These are phyloP conservation scores for Colaptes auratus DNA, from an alignment of 2,113 vertebrate genomes.

Conservation along the genomic window DNA sequence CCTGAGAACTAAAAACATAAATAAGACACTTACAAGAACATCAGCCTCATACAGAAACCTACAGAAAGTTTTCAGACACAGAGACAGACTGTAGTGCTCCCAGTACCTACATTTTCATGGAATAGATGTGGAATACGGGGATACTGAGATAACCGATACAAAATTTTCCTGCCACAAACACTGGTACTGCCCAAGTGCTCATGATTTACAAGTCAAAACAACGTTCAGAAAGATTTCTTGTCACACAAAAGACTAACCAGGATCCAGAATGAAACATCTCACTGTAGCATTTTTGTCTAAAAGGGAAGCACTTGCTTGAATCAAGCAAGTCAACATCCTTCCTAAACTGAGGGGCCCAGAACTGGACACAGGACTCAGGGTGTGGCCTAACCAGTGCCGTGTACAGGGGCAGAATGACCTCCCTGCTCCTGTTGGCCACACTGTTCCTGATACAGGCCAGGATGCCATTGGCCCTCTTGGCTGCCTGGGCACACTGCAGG, in stretches of 20 bases:
- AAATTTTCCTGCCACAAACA: not conserved
- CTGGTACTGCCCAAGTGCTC: not conserved
- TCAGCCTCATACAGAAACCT: not conserved
- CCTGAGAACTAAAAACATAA: not conserved
- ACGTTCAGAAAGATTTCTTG: not conserved
- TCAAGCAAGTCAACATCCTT: not conserved
- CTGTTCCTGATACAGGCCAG: no score
- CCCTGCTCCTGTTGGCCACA: no score
- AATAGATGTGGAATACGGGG: not conserved
- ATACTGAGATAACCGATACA: not conserved
- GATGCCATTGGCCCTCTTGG: no score
- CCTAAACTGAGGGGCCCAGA: no score
- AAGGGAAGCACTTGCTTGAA: not conserved
- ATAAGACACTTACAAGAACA: not conserved
- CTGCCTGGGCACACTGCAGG: no score
- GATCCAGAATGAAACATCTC: not conserved
- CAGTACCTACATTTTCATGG: not conserved
- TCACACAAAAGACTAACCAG: not conserved
- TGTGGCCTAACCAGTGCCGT: no score
- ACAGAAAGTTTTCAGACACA: not conserved
- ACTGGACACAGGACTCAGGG: no score
- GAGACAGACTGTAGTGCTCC: not conserved
- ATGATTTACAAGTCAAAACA: not conserved
- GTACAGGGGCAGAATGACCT: no score
- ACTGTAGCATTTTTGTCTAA: not conserved